Base-by-base conservation (phyloP, 2,888 invertebrate genomes). In the Harpalus rubripes region DNA sequence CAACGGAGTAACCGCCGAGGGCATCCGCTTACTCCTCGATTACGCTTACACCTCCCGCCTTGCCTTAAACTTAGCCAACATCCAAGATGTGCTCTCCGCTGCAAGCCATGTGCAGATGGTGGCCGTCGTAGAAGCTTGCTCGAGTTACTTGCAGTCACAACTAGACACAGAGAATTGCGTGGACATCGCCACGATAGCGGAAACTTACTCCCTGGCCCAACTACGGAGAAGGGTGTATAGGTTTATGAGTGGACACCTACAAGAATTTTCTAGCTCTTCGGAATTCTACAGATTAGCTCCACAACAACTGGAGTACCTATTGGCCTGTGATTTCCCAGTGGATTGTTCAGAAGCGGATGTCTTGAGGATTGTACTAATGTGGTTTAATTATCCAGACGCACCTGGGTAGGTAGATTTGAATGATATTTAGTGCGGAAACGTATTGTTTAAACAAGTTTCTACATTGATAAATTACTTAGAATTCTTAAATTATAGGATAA, bases 131-230 rank as follows among this genome's bases (percentile, higher is more conserved):
- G 93, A 93, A 86, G 94, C 94, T 0, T 95, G 95, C 89, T 93
- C 94, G 0, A 92, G 92, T 86, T 95, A 94, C 88, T 90, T 95
- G 26, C 92, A 94, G 90, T 92, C 93, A n/a, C 94, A 95, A 89
- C 92, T 95, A 7, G 94, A 94, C 88, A 90, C 94, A 85, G 95
- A 95, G 83, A 95, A 95, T 89, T 95, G 95, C 89, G 93, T 95
- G n/a, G 95, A 95, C 88, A 93, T 95, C 86, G 94, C 94, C 0
- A 94, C 93, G 26, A 92, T 95, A 87, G 94, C 95, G 0, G 95
- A 95, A 89, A 93, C 94, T 3, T 95, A 95, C 90, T 93, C 94
- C 0, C 91, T 95, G 82, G 90, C 92, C 81, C 92, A 92, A 74
- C 90, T 96, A 41, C 92, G 93, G 85, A 92, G 92, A 87, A 92